phyloP scores from a whole-genome alignment of 2,113 vertebrate species.

The Cebidichthys violaceus region DNA sequence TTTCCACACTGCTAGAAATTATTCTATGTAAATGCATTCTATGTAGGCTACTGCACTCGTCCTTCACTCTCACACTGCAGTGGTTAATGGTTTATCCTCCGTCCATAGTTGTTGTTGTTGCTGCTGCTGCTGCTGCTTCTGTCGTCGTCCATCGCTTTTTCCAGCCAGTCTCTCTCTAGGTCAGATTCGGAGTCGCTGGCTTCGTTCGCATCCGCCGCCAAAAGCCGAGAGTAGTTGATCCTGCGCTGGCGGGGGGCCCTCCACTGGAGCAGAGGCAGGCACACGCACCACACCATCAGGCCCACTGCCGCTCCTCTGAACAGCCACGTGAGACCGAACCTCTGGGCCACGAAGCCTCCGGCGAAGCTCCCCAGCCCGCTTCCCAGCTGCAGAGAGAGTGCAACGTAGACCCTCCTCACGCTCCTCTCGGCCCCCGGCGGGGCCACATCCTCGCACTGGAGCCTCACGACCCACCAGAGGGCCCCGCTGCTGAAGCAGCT shows the following conservation, averaged over 20 bases:
- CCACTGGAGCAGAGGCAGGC: slow-evolving; percentile 82
- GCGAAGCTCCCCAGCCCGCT: slow-evolving; percentile 85
- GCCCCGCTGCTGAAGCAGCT: slow-evolving; percentile 83
- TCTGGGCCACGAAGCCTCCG: slow-evolving; percentile 82
- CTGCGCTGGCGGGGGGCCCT: slow-evolving; percentile 85
- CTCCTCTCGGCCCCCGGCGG: slow-evolving; percentile 83
- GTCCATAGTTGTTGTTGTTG: slow-evolving; percentile 58
- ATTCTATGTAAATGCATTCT: neutral
- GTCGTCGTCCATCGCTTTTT: slow-evolving; percentile 88
- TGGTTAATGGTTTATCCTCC: slow-evolving; percentile 26
- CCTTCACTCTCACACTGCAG: neutral
- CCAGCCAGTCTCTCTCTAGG: slow-evolving; percentile 90
- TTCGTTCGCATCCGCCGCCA: slow-evolving; percentile 86
- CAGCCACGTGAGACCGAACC: slow-evolving; percentile 78
- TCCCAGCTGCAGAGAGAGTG: slow-evolving; percentile 80
- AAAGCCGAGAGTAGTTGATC: slow-evolving; percentile 90
- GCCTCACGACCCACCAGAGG: slow-evolving; percentile 86
- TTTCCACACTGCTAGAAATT: neutral
- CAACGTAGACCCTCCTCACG: slow-evolving; percentile 79
- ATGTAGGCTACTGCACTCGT: neutral
- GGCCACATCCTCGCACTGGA: slow-evolving; percentile 81
- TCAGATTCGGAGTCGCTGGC: slow-evolving; percentile 89
- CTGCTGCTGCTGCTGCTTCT: neutral
- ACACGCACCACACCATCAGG: slow-evolving; percentile 83
- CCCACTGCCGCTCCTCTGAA: slow-evolving; percentile 75